phyloP scores from a whole-genome alignment of 2,888 invertebrate species.

The Lithosia quadra region DNA sequence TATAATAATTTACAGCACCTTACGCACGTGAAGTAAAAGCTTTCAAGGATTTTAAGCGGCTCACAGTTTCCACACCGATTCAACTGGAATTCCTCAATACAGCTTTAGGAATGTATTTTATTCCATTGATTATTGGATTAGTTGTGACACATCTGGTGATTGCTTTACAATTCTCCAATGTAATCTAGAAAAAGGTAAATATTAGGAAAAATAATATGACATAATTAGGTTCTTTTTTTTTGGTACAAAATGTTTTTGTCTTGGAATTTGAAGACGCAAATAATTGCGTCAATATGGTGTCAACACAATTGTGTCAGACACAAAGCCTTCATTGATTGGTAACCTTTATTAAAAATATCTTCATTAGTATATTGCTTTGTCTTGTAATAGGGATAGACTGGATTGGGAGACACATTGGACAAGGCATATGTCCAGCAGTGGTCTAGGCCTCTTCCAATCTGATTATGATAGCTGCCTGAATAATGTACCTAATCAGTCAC shows the following conservation, averaged over 20 bases:
- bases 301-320: neutral
- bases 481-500: too few relatives aligned
- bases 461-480: too few relatives aligned
- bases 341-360: too few relatives aligned
- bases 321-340: neutral
- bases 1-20: constrained; percentile 28
- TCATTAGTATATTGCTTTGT: too few relatives aligned
- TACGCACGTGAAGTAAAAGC: constrained; percentile 13
- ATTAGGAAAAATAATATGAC: too few relatives aligned
- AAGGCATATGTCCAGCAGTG: too few relatives aligned
- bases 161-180: constrained; percentile 20
- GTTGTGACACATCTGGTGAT: constrained; percentile 23
- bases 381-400: too few relatives aligned
- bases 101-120: constrained; percentile 11
- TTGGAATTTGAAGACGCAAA: too few relatives aligned
- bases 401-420: too few relatives aligned
- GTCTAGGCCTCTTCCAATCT: too few relatives aligned
- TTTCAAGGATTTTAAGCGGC: constrained; percentile 24
- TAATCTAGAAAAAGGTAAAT: constrained; percentile 8
- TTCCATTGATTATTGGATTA: constrained; percentile 18
- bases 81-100: constrained; percentile 21
- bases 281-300: too few relatives aligned
- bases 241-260: neutral
- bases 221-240: too few relatives aligned
- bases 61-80: constrained; percentile 27